These are phyloP conservation scores for Dicycla oo DNA, from an alignment of 2,888 invertebrate species.

Conservation along the genomic window DNA sequence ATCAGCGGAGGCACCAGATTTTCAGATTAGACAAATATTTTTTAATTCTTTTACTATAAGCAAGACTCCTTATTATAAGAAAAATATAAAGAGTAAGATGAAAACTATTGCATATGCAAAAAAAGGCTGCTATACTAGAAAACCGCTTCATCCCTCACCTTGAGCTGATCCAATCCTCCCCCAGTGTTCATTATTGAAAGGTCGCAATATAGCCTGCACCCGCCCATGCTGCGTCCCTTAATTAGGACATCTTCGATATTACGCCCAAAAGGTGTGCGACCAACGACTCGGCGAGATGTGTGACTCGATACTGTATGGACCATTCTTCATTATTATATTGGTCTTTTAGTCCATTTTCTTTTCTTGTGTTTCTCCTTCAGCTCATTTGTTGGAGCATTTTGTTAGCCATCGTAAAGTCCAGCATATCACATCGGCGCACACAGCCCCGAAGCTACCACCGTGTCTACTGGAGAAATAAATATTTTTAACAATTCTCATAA, in stretches of 20 bases:
- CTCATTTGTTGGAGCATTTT: not conserved
- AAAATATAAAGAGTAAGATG: too few species aligned
- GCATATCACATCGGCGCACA: too few species aligned
- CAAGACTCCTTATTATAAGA: too few species aligned
- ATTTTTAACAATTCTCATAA: not conserved
- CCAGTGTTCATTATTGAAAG: slow-evolving; percentile 88
- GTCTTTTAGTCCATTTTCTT: not conserved
- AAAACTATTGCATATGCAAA: too few species aligned
- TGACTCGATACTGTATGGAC: slow-evolving; percentile 65
- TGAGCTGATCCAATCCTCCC: slow-evolving; percentile 71
- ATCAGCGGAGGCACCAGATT: too few species aligned
- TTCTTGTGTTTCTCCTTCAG: not conserved
- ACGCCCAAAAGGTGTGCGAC: slow-evolving; percentile 84
- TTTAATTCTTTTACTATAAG: too few species aligned
- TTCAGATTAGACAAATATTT: too few species aligned
- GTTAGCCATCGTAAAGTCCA: not conserved
- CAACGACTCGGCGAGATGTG: slow-evolving; percentile 69
- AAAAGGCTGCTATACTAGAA: too few species aligned
- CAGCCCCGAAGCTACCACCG: not conserved
- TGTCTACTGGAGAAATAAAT: not conserved
- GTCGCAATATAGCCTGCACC: slow-evolving; percentile 83
- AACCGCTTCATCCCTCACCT: slow-evolving; percentile 57
- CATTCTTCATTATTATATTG: slow-evolving; percentile 19
- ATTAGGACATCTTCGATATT: slow-evolving; percentile 90
- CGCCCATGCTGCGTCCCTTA: slow-evolving; percentile 84